phyloP scores from a whole-genome alignment of 2,888 invertebrate species.

The Cryptus viduatorius region DNA sequence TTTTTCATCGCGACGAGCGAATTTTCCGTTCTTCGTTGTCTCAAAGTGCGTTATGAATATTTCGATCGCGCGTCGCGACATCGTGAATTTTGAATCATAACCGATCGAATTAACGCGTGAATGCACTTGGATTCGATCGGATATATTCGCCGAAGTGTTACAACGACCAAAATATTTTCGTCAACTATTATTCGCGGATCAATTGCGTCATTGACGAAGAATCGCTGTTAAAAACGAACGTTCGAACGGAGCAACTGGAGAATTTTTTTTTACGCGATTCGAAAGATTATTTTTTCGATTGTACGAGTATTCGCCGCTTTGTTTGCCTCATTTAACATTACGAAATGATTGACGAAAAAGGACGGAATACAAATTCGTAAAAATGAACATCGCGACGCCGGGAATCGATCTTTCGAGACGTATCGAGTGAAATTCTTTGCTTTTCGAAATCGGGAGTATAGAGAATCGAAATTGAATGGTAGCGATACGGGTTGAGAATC shows the following conservation, averaged over 20 bases:
- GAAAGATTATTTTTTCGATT: background rate
- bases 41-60: conserved; percentile 6
- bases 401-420: background rate
- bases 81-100: conserved; percentile 1
- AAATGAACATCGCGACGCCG: background rate
- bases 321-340: conserved; percentile 13
- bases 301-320: conserved; percentile 9
- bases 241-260: conserved; percentile 35
- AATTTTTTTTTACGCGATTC: conserved; percentile 46
- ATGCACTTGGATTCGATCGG: conserved; percentile 17
- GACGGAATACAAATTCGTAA: background rate
- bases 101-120: background rate
- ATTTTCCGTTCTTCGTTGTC: background rate
- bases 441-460: background rate
- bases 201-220: conserved; percentile 73
- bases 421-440: background rate
- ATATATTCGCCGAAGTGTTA: conserved; percentile 66
- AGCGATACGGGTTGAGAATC: conserved; percentile 78
- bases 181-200: conserved; percentile 71
- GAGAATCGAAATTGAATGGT: background rate
- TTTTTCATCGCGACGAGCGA: background rate
- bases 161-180: conserved; percentile 75
- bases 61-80: background rate
- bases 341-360: background rate
- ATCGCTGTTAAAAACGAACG: conserved; percentile 69